Evolutionary conservation across 2,888 invertebrate species (phyloP).

Genomic region (Atethmia centrago): DNA sequence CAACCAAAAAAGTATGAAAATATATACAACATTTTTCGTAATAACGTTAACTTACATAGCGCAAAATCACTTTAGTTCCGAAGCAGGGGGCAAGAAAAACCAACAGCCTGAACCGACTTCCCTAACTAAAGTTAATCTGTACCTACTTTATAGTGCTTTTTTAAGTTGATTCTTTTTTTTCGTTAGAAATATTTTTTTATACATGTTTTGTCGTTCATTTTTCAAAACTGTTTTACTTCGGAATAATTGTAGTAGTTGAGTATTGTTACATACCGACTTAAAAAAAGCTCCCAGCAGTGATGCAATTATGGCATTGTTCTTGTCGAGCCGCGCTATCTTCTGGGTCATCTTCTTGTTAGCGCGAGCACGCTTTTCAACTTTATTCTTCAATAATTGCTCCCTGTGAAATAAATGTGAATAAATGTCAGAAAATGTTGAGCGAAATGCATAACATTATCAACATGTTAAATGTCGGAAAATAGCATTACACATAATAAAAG

Average conservation of each 20-base stretch:
- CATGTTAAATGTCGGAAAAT: constrained; percentile 16
- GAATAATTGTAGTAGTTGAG: too few relatives aligned
- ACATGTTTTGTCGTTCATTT: not conserved
- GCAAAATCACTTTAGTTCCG: not conserved
- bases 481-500: constrained; percentile 5
- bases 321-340: constrained; percentile 56
- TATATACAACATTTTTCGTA: too few relatives aligned
- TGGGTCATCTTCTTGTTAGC: constrained; percentile 58
- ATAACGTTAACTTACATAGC: too few relatives aligned
- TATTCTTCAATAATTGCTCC: constrained; percentile 68
- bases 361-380: constrained; percentile 60
- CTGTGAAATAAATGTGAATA: constrained; percentile 58
- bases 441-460: not conserved
- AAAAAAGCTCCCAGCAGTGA: not conserved
- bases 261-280: constrained; percentile 3
- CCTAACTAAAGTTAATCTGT: not conserved
- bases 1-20: too few relatives aligned
- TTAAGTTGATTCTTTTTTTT: too few relatives aligned
- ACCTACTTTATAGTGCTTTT: not conserved
- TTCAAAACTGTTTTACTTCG: not conserved
- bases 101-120: not conserved
- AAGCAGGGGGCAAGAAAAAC: not conserved
- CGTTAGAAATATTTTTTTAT: not conserved
- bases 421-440: not conserved
- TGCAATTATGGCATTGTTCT: constrained; percentile 36